Evolutionary conservation across 2,113 vertebrate species (phyloP).

Genomic region (Pleuronectes platessa): DNA sequence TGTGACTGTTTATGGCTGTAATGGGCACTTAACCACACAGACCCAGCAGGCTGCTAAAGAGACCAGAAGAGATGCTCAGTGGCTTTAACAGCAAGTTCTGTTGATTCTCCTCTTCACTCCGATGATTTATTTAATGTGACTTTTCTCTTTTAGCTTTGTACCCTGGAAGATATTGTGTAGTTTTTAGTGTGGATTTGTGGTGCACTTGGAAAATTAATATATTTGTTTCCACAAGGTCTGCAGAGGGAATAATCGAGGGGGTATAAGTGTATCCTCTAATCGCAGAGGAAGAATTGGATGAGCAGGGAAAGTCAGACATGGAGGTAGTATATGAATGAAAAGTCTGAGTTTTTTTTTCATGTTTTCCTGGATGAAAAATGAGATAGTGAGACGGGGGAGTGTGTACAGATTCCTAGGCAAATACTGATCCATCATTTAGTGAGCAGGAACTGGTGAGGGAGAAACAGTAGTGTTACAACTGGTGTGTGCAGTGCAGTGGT

Average conservation of each 20-base stretch:
- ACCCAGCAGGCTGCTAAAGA: constrained; percentile 59
- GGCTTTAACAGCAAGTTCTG: constrained; percentile 51
- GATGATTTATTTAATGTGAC: constrained; percentile 46
- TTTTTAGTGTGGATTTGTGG: constrained; percentile 30
- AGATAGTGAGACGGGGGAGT: constrained; percentile 16
- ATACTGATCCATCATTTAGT: constrained; percentile 58
- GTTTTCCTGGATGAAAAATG: constrained; percentile 34
- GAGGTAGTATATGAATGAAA: no score
- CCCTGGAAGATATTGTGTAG: constrained; percentile 16
- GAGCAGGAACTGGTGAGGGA: neutral
- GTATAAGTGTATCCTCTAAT: neutral
- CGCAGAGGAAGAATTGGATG: neutral
- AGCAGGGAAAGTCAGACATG: no score
- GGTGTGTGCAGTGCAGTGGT: constrained; percentile 20
- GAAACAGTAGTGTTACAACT: constrained; percentile 40
- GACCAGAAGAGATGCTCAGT: constrained; percentile 37
- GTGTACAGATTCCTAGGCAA: constrained; percentile 20
- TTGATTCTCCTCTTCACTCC: constrained; percentile 2
- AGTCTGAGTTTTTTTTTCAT: neutral
- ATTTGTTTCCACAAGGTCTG: neutral
- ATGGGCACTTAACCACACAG: constrained; percentile 62
- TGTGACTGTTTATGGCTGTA: constrained; percentile 66
- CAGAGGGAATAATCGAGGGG: constrained; percentile 21
- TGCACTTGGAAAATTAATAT: constrained; percentile 33
- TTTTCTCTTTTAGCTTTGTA: constrained; percentile 27